Evolutionary conservation across 2,797 vertebrate species (phyloP), one percentile per base, ranked within the genome.

Genomic region (Diplodus puntazzo): DNA sequence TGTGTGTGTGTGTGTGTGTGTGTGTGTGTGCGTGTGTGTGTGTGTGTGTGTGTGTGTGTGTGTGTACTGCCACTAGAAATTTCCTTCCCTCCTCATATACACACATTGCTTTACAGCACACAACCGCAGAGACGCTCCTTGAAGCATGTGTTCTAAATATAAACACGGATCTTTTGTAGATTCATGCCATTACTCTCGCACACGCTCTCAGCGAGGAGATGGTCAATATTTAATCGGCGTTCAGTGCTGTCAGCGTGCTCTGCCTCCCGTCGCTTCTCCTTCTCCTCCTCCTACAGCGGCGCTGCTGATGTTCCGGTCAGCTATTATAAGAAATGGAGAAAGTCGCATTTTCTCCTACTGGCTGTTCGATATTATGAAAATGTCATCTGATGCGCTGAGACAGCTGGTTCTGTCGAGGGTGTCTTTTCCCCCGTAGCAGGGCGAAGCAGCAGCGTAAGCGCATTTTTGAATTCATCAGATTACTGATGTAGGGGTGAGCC

Each of bases 221-320:
- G 86, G 91, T 93, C 88, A 90, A 92, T 93, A 93, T 92, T 94
- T 95, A 88, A 90, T 91, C 76, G 46, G 68, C 3, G 10, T 65
- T 79, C 58, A 68, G 23, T 77, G 67, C 69, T 53, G 70, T 85
- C 59, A 57, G 75, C 55, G 21, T 12, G 34, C 79, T 67, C 72
- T n/a, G 54, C 70, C 55, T 73, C 34, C 3, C 54, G 43, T 69
- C 5, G 20, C 70, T 81, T 39, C 72, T 77, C 30, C 55, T 21
- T 82, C 25, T 25, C 25, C 25, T 25, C 25, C 25, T 25, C 68
- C 25, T 8, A 12, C 64, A n/a, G 20, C 53, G 59, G 17, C 48
- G 48, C 27, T 42, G 80, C 77, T 46, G 59, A 80, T 81, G 79
- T 75, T 64, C 53, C 3, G 65, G 78, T 91, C 88, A 84, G 85